A percentile compares a stretch with the other conserved stretches of the same genome.
phyloP scores from a whole-genome alignment of 2,888 invertebrate species.

The Rosalia funebris region DNA sequence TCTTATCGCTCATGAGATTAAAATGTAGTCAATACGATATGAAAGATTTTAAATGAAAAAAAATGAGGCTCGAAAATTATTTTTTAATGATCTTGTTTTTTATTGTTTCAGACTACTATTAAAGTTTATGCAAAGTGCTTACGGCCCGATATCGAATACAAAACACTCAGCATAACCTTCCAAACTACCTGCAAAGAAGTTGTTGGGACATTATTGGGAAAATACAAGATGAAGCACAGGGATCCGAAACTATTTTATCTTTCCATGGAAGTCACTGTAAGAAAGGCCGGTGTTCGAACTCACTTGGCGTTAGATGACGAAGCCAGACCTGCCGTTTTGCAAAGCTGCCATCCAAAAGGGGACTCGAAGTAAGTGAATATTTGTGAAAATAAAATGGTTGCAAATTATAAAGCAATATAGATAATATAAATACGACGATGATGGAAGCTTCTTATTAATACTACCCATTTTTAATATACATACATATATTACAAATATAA shows the following conservation, averaged over 20 bases:
- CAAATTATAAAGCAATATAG: background rate
- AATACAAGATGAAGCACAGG: constrained; percentile 87
- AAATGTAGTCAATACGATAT: too few relatives aligned
- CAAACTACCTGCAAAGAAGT: constrained; percentile 90
- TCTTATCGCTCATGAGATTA: too few relatives aligned
- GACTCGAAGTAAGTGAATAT: constrained; percentile 81
- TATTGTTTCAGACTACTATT: constrained; percentile 81
- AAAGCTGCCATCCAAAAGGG: constrained; percentile 93
- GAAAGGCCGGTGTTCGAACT: constrained; percentile 84
- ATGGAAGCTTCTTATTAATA: too few relatives aligned
- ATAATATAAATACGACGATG: too few relatives aligned
- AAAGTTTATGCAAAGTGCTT: constrained; percentile 91
- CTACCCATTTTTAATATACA: too few relatives aligned
- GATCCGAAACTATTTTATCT: constrained; percentile 93
- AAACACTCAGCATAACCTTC: constrained; percentile 90
- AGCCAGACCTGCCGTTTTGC: constrained; percentile 88
- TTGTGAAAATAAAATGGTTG: background rate
- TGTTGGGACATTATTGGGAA: constrained; percentile 83
- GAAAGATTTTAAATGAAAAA: too few relatives aligned
- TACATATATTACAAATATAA: too few relatives aligned
- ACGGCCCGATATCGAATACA: constrained; percentile 94
- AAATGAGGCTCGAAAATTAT: too few relatives aligned
- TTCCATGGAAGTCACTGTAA: constrained; percentile 92
- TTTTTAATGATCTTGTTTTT: constrained; percentile 31
- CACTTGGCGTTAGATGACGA: constrained; percentile 87